Conservation (phyloP, 2,888 invertebrate genomes). For the Plusia festucae region DNA sequence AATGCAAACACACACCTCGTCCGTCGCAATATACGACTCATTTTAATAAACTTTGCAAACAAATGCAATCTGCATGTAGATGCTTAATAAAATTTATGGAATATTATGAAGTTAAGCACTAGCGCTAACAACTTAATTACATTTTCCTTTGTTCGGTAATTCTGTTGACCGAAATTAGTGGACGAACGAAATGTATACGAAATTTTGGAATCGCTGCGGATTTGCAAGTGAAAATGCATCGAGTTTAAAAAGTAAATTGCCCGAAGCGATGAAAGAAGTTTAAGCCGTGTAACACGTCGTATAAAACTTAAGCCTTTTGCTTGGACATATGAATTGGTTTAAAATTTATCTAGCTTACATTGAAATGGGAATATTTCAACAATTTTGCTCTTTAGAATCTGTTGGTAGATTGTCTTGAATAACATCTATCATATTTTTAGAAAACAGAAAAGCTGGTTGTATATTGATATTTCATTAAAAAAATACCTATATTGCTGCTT, state of each 20-base stretch:
- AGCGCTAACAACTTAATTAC: slow-evolving; percentile 27
- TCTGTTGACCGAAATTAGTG: slow-evolving; percentile 33
- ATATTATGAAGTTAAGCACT: slow-evolving; percentile 14
- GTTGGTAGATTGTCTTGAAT: background rate
- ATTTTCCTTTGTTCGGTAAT: slow-evolving; percentile 34
- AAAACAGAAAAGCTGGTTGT: too few relatives aligned
- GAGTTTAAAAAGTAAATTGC: slow-evolving; percentile 55
- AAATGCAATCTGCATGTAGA: slow-evolving; percentile 4
- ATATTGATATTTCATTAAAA: too few relatives aligned
- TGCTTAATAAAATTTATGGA: slow-evolving; percentile 16
- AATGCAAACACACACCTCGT: slow-evolving; percentile 45
- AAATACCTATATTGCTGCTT: too few relatives aligned
- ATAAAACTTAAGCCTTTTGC: slow-evolving; percentile 64
- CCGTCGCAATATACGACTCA: slow-evolving; percentile 20
- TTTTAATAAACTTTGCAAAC: slow-evolving; percentile 22
- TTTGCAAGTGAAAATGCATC: slow-evolving; percentile 34
- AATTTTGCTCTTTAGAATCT: background rate
- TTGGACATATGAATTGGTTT: slow-evolving; percentile 68
- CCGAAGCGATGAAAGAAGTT: slow-evolving; percentile 64
- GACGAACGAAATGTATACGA: slow-evolving; percentile 22
- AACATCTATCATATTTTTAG: background rate
- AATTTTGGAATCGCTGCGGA: slow-evolving; percentile 14
- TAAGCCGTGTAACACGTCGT: slow-evolving; percentile 61
- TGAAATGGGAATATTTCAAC: slow-evolving; percentile 45
- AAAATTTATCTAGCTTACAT: slow-evolving; percentile 63